These are phyloP conservation scores for Gari tellinella DNA, from an alignment of 2,888 invertebrate genomes.

Conservation along the genomic window DNA sequence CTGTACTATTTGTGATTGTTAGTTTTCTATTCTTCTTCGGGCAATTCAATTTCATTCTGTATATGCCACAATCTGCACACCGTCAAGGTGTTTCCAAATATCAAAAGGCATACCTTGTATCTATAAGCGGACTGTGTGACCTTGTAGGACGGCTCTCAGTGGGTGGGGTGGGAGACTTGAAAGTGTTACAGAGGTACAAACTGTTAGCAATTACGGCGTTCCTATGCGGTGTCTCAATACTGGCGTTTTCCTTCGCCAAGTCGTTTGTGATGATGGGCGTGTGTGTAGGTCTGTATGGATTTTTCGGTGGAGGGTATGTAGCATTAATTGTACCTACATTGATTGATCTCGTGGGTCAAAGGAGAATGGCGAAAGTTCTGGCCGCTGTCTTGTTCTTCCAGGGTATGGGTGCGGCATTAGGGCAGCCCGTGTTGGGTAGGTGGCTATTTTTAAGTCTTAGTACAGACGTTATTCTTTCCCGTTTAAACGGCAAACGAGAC, in stretches of 20 bases:
- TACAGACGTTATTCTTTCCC: too few relatives aligned
- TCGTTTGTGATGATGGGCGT: slow-evolving; percentile 66
- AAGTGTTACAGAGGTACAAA: slow-evolving; percentile 69
- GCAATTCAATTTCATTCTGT: slow-evolving; percentile 76
- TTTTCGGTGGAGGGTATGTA: slow-evolving; percentile 75
- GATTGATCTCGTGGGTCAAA: slow-evolving; percentile 75
- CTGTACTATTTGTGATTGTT: slow-evolving; percentile 64
- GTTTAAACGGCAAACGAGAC: too few relatives aligned
- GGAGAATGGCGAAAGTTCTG: slow-evolving; percentile 71
- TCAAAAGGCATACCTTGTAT: slow-evolving; percentile 71
- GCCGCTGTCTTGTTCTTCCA: slow-evolving; percentile 74
- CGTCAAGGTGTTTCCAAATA: slow-evolving; percentile 66
- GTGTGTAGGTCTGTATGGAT: slow-evolving; percentile 73
- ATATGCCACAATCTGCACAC: slow-evolving; percentile 67
- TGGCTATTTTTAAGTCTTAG: too few relatives aligned
- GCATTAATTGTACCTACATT: slow-evolving; percentile 70
- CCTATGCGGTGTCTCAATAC: slow-evolving; percentile 64
- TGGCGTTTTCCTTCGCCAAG: slow-evolving; percentile 63
- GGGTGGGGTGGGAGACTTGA: slow-evolving; percentile 70
- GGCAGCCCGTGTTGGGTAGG: slow-evolving; percentile 75
- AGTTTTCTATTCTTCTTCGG: slow-evolving; percentile 75
- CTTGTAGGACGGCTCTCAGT: slow-evolving; percentile 69
- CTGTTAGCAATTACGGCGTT: slow-evolving; percentile 62
- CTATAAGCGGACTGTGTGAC: slow-evolving; percentile 75
- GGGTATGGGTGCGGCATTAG: slow-evolving; percentile 73